Evolutionary conservation across 2,888 invertebrate genomes (phyloP).

Genomic region (Myopa testacea): DNA sequence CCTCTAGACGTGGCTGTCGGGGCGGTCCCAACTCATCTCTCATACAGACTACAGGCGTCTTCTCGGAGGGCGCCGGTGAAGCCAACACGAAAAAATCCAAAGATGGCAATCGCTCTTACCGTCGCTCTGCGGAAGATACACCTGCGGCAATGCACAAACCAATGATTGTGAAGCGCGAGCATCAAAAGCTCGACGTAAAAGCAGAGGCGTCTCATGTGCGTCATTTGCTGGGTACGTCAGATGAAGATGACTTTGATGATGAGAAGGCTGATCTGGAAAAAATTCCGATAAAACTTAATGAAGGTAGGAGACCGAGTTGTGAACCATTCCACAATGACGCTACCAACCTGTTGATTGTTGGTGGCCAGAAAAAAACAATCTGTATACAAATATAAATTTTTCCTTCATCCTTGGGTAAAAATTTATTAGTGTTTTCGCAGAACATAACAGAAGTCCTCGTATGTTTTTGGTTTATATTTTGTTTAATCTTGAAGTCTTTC

Average conservation of each 20-base stretch:
- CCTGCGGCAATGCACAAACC: constrained; percentile 57
- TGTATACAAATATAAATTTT: constrained; percentile 9
- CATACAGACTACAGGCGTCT: constrained; percentile 66
- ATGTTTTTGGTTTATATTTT: constrained; percentile 2
- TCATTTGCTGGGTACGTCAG: constrained; percentile 60
- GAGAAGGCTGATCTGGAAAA: constrained; percentile 60
- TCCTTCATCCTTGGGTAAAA: neutral
- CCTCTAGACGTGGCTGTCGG: constrained; percentile 51
- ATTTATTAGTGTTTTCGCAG: neutral
- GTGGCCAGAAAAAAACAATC: constrained; percentile 14
- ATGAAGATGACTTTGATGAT: constrained; percentile 58
- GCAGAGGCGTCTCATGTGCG: constrained; percentile 56
- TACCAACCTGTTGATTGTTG: neutral
- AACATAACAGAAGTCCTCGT: neutral
- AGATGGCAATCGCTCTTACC: constrained; percentile 47
- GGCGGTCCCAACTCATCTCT: constrained; percentile 56
- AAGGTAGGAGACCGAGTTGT: constrained; percentile 54
- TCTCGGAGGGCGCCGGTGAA: constrained; percentile 67
- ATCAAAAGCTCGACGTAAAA: constrained; percentile 60
- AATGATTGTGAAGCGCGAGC: constrained; percentile 55
- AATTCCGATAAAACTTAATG: constrained; percentile 62
- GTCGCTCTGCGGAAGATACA: constrained; percentile 55
- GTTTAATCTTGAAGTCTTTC: constrained; percentile 3
- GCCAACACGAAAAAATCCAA: constrained; percentile 54
- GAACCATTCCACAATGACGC: neutral